Base-by-base conservation (phyloP, 2,113 vertebrate genomes). In the Colaptes auratus region DNA sequence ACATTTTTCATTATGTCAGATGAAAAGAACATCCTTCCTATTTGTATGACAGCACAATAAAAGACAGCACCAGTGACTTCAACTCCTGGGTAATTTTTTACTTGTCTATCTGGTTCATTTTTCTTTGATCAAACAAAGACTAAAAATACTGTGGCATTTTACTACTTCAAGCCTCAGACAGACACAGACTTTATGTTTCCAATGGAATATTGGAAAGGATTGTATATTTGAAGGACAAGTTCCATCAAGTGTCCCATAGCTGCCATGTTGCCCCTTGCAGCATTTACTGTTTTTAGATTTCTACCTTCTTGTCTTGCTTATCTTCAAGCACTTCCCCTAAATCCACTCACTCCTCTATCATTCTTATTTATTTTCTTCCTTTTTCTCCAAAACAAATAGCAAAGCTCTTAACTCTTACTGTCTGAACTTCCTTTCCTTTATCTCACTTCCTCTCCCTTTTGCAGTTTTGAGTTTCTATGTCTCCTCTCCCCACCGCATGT, bases 1-100 rank as follows among this genome's bases (percentile, higher is more conserved):
- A 72, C 95, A 96, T 96, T 95, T 96, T 97, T 97, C 95, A 97
- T 95, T 81, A 91, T 96, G 93, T 95, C 96, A 95, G 94, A 96
- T 96, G 90, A 97, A 97, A 95, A 96, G 94, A 95, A 95, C 95
- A 96, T 93, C 92, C 86, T 94, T 93, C 92, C 94, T 95, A 95
- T 97, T 95, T 94, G 96, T 96, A 93, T 65, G 93, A 86, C 77
- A 94, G 93, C 0, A 61, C 94, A 95, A 93, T 95, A 91, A 95
- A 96, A 95, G 95, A 59, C 93, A 95, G 94, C 88, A 95, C 86
- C 70, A 46, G 88, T 94, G 96, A 95, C 90, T 97, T 95, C 93
- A 91, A 92, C 96, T 95, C 93, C 92, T 55, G 92, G 89, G 82
- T 92, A 93, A 96, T 95, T 95, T 95, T 96, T 96, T 55, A 95